Conservation (phyloP, 2,888 invertebrate species). For the Tubulanus polymorphus region DNA sequence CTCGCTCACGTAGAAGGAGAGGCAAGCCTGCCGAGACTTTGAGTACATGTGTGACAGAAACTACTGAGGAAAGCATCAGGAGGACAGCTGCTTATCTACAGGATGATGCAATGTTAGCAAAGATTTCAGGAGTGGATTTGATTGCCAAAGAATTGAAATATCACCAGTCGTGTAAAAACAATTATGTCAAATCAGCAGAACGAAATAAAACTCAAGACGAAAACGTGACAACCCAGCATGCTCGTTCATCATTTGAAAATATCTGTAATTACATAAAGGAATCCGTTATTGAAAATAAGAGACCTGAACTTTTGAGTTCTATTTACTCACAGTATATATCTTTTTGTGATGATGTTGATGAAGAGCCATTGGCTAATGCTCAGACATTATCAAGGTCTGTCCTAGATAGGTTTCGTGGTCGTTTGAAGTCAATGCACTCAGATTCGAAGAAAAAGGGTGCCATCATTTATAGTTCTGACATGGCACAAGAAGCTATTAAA, state of each 20-base stretch:
- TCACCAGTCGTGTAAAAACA: slow-evolving; percentile 7
- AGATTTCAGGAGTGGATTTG: slow-evolving; percentile 1
- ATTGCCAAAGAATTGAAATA: slow-evolving; percentile 9
- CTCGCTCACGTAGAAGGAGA: no score
- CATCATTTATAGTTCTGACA: slow-evolving; percentile 3
- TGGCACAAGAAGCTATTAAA: slow-evolving; percentile 3
- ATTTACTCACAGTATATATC: slow-evolving; percentile 4
- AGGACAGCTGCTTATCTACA: slow-evolving; percentile 3
- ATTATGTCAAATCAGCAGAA: neutral
- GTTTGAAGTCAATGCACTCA: neutral
- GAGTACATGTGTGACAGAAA: slow-evolving; percentile 7
- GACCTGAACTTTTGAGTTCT: slow-evolving; percentile 7
- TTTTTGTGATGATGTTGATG: slow-evolving; percentile 2
- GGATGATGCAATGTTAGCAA: slow-evolving; percentile 1
- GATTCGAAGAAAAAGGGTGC: slow-evolving; percentile 5
- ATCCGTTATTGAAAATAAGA: slow-evolving; percentile 2
- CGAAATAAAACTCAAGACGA: neutral
- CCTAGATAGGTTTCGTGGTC: neutral
- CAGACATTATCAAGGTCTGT: neutral
- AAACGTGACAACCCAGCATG: neutral
- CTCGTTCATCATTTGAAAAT: neutral
- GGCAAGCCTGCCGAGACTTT: no score
- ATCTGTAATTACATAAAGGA: slow-evolving; percentile 4
- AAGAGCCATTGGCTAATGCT: neutral
- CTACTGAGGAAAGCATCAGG: neutral